These are phyloP conservation scores for Callyntrura guangdongensis DNA, from an alignment of 2,888 invertebrate species.

Conservation along the genomic window DNA sequence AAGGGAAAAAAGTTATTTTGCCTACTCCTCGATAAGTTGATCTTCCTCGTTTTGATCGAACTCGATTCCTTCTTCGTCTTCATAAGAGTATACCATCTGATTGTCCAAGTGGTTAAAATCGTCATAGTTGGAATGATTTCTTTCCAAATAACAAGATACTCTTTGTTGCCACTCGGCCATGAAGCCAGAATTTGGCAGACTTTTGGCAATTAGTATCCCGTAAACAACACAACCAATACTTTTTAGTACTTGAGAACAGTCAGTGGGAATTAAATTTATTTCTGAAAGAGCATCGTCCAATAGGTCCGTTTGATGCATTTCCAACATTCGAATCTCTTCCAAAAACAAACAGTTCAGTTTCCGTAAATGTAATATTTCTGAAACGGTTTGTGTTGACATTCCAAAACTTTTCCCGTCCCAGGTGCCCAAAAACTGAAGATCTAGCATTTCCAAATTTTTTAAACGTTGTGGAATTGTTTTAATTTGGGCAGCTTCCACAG, in stretches of 20 bases:
- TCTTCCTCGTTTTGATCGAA: slow-evolving; percentile 6
- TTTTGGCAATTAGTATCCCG: slow-evolving; percentile 50
- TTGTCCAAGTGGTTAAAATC: not conserved
- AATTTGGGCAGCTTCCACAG: slow-evolving; percentile 45
- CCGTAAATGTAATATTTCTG: slow-evolving; percentile 53
- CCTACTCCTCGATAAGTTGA: not conserved
- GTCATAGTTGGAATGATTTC: not conserved
- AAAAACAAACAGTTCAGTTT: slow-evolving; percentile 54
- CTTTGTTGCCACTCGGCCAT: slow-evolving; percentile 62
- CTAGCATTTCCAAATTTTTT: slow-evolving; percentile 59
- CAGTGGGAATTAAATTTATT: slow-evolving; percentile 62
- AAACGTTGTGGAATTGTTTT: slow-evolving; percentile 57
- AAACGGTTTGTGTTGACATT: slow-evolving; percentile 38
- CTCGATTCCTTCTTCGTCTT: slow-evolving; percentile 10
- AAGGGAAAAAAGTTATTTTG: not conserved
- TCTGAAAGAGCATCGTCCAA: slow-evolving; percentile 41
- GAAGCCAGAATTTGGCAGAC: slow-evolving; percentile 34
- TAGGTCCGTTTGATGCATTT: not conserved
- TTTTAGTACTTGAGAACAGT: slow-evolving; percentile 44
- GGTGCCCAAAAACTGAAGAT: slow-evolving; percentile 60
- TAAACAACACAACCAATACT: slow-evolving; percentile 28
- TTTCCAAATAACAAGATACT: slow-evolving; percentile 51
- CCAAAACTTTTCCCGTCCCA: slow-evolving; percentile 66
- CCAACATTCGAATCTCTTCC: slow-evolving; percentile 54
- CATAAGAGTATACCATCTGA: not conserved